Evolutionary conservation across 2,888 invertebrate genomes (phyloP).

Genomic region (Lacanobia oleracea): DNA sequence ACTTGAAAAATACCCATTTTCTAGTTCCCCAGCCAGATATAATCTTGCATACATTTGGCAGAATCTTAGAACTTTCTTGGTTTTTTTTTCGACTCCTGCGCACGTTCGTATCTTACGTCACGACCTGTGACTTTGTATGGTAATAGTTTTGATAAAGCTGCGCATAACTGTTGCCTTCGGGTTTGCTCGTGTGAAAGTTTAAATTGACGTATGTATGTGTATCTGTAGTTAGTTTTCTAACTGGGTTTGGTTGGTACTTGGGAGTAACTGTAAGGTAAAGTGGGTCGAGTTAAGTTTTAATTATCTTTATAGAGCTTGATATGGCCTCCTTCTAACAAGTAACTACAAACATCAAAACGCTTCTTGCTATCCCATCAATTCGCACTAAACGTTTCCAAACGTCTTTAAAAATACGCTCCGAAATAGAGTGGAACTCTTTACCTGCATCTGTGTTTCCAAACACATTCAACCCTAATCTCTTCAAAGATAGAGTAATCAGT

Average conservation of each 20-base stretch:
- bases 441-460: no score
- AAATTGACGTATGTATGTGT: slow-evolving; percentile 24
- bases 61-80: slow-evolving; percentile 72
- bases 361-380: no score
- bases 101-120: slow-evolving; percentile 72
- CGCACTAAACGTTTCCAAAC: no score
- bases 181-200: slow-evolving; percentile 53
- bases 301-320: not conserved
- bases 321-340: no score
- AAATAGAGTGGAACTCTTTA: no score
- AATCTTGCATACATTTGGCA: slow-evolving; percentile 82
- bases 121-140: slow-evolving; percentile 82
- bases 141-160: slow-evolving; percentile 75
- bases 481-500: no score
- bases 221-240: not conserved
- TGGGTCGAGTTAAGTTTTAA: not conserved
- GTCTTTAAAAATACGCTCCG: no score
- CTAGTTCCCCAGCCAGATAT: slow-evolving; percentile 70
- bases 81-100: slow-evolving; percentile 67
- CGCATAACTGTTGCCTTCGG: slow-evolving; percentile 30
- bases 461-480: no score
- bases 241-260: slow-evolving; percentile 3
- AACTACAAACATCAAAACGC: no score
- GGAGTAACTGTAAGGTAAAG: not conserved
- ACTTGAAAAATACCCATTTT: slow-evolving; percentile 66